Conservation (phyloP, 2,888 invertebrate genomes). For the Deilephila porcellus region DNA sequence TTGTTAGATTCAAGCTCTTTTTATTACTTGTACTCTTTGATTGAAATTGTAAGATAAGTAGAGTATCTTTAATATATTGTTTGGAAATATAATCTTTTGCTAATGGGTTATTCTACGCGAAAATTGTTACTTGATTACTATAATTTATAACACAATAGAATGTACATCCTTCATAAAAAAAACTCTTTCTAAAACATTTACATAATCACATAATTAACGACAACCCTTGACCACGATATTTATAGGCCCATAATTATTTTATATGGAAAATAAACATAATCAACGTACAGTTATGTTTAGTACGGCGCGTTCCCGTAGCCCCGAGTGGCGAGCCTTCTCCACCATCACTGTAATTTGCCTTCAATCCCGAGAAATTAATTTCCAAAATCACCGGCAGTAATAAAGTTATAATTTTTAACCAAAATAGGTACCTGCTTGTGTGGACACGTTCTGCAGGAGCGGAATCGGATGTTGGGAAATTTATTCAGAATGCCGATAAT, state of each 20-base stretch:
- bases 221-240: neutral
- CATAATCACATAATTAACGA: neutral
- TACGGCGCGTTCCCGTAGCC: constrained; percentile 29
- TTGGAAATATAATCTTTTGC: no score
- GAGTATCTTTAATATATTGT: no score
- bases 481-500: constrained; percentile 13
- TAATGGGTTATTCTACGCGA: no score
- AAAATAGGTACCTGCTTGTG: constrained; percentile 69
- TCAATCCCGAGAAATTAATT: constrained; percentile 82
- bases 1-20: neutral
- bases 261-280: constrained; percentile 28
- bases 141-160: no score
- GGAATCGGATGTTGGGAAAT: constrained; percentile 45
- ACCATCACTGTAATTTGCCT: constrained; percentile 70
- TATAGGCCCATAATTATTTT: constrained; percentile 35
- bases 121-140: no score
- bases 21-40: neutral
- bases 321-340: constrained; percentile 32
- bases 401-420: constrained; percentile 80
- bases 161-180: no score
- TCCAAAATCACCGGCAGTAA: constrained; percentile 78
- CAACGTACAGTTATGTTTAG: constrained; percentile 39
- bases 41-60: no score
- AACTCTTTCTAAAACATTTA: neutral
- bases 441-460: constrained; percentile 58